A percentile compares a stretch with the other conserved stretches of the same genome.
Evolutionary conservation across 2,797 vertebrate genomes (phyloP).

Genomic region (Urosaurus nigricauda): DNA sequence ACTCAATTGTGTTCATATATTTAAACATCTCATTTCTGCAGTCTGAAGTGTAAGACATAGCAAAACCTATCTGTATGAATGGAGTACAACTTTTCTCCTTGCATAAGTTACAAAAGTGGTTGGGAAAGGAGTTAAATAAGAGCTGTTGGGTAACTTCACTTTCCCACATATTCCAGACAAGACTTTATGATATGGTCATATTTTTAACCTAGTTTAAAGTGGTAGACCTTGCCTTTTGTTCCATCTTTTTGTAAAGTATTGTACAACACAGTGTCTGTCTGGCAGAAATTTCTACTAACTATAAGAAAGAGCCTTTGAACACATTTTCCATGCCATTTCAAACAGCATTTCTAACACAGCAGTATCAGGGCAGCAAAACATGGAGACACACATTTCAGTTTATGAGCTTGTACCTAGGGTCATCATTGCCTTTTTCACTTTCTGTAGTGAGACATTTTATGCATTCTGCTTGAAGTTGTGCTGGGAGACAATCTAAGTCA

Average conservation of each 20-base stretch:
- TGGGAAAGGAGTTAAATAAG: constrained; percentile 13
- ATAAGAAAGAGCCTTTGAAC: background rate
- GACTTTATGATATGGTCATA: background rate
- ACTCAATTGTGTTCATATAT: background rate
- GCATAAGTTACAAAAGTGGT: background rate
- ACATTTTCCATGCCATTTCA: background rate
- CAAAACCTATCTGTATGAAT: background rate
- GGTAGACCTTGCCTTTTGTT: background rate
- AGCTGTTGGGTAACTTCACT: rapidly evolving
- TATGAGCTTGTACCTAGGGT: constrained; percentile 6
- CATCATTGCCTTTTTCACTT: background rate
- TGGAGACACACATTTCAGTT: background rate
- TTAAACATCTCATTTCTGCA: background rate
- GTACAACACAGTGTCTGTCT: background rate
- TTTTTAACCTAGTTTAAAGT: rapidly evolving
- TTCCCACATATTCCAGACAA: background rate
- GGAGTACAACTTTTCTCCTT: background rate
- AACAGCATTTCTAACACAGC: background rate
- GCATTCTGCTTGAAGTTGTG: background rate
- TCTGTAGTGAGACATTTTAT: background rate
- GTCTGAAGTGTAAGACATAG: background rate
- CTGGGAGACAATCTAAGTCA: background rate
- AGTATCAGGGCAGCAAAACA: rapidly evolving
- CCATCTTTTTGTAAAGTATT: background rate
- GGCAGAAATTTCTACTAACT: background rate